Evolutionary conservation across 2,113 vertebrate genomes (phyloP).

Genomic region (Glaucidium brasilianum): DNA sequence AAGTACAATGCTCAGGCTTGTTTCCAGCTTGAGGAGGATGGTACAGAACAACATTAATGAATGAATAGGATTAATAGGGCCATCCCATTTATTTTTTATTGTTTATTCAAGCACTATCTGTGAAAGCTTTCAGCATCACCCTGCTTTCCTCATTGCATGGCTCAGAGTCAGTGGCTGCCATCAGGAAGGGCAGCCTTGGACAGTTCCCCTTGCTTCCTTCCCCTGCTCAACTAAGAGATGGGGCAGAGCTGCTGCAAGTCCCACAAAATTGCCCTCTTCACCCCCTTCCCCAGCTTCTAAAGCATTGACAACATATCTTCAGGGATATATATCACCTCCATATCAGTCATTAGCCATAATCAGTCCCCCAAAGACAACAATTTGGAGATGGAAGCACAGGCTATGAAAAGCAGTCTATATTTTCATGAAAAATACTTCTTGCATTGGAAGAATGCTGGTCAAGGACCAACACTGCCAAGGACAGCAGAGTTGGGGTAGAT

Average conservation of each 20-base stretch:
- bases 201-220: background rate
- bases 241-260: background rate
- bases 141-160: background rate
- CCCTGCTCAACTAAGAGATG: background rate
- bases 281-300: background rate
- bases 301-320: background rate
- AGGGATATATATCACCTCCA: background rate
- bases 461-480: background rate
- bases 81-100: background rate
- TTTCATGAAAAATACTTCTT: background rate
- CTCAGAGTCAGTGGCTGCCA: background rate
- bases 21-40: background rate
- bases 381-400: background rate
- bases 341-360: background rate
- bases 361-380: background rate
- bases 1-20: background rate
- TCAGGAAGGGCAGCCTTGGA: constrained; percentile 24
- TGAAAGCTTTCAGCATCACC: background rate
- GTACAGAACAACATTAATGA: background rate
- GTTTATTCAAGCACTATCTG: background rate
- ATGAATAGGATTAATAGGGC: background rate
- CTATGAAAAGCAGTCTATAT: background rate
- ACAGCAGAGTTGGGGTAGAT: background rate
- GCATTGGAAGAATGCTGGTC: background rate
- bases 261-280: background rate